Percentiles rank a stretch among this genome's conserved stretches.
Evolutionary conservation across 30 jellyfish, hydroid and myxozoan species (phyloP).

Genomic region (Cassiopea andromeda): DNA sequence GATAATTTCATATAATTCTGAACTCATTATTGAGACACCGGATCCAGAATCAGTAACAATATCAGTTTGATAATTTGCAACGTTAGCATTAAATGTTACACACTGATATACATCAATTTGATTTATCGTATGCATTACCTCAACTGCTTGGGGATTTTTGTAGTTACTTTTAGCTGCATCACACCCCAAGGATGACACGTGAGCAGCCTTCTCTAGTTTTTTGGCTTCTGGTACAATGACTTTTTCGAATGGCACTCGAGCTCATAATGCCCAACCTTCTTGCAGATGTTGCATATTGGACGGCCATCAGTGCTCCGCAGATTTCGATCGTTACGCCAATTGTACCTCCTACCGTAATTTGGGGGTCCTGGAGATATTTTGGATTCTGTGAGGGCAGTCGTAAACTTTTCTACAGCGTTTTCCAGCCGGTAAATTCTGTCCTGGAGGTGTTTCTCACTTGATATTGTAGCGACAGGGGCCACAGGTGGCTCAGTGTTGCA

Average conservation of each 20-base stretch:
- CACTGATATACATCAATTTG: constrained; percentile 15
- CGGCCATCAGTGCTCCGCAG: constrained; percentile 21
- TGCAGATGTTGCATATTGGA: background rate
- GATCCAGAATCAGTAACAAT: constrained; percentile 64
- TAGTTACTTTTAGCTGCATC: constrained; percentile 8
- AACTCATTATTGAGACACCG: constrained; percentile 29
- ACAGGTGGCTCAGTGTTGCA: background rate
- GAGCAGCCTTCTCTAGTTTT: constrained; percentile 37
- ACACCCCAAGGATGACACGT: constrained; percentile 14
- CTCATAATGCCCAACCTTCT: background rate
- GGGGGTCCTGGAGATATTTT: background rate
- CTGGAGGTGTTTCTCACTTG: background rate
- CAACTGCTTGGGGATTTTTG: constrained; percentile 15
- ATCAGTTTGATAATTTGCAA: constrained; percentile 15
- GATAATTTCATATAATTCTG: constrained; percentile 13
- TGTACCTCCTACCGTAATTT: constrained; percentile 7
- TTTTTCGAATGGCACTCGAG: background rate
- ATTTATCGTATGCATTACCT: background rate
- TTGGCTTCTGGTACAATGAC: constrained; percentile 3
- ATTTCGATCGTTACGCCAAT: background rate
- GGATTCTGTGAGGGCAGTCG: background rate
- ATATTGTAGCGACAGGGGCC: constrained; percentile 3
- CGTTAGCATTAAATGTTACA: constrained; percentile 14
- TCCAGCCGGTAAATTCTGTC: constrained; percentile 14
- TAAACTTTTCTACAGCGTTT: constrained; percentile 24